Percentiles rank a stretch among this genome's conserved stretches.
phyloP scores from a whole-genome alignment of 2,113 vertebrate genomes.

The Actenoides lindsayi region DNA sequence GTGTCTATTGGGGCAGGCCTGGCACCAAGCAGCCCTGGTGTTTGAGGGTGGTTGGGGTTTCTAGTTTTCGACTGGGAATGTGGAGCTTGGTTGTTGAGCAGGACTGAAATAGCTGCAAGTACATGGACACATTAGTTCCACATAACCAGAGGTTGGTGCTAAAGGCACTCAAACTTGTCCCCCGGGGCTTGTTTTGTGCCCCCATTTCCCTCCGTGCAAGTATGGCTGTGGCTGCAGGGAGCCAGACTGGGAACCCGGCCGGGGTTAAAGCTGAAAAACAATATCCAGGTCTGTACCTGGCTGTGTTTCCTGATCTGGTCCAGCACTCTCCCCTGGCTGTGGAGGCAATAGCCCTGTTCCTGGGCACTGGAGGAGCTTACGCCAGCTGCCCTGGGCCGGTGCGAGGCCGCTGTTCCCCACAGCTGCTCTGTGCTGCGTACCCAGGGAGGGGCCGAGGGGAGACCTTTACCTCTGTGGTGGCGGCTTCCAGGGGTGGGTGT shows the following conservation, averaged over 20 bases:
- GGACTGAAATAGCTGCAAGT: not conserved
- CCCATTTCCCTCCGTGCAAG: not conserved
- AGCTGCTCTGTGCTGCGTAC: not conserved
- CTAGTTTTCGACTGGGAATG: not conserved
- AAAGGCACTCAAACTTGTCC: not conserved
- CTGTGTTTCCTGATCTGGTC: not conserved
- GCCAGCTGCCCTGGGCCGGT: not conserved
- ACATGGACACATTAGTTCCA: rapidly evolving
- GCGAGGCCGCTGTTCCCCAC: not conserved
- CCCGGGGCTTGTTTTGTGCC: not conserved
- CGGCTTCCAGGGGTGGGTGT: rapidly evolving
- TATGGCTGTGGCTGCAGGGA: not conserved
- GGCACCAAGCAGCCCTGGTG: not conserved
- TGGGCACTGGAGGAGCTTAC: not conserved
- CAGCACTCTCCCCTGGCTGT: not conserved
- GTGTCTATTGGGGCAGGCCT: not conserved
- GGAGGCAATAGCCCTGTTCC: not conserved
- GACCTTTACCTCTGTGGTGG: not conserved
- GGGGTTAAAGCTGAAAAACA: not conserved
- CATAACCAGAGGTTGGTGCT: not conserved
- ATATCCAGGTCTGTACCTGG: not conserved
- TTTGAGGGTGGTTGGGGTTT: not conserved
- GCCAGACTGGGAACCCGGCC: not conserved
- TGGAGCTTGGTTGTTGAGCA: not conserved
- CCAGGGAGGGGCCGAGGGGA: no score